phyloP scores from a whole-genome alignment of 2,888 invertebrate genomes.

The Sinohyriopsis cumingii region DNA sequence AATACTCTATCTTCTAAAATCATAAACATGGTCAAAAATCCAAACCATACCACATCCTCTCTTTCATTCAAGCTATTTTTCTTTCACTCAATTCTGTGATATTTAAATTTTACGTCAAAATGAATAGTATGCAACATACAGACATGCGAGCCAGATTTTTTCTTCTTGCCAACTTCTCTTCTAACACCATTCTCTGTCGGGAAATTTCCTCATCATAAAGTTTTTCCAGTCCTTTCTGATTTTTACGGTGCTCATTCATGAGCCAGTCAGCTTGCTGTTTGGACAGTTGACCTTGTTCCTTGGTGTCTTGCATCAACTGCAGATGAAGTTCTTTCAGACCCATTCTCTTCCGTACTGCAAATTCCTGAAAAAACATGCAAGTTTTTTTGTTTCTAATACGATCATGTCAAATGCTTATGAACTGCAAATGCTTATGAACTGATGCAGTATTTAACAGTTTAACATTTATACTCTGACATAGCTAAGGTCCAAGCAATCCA shows the following conservation, averaged over 20 bases:
- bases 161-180: constrained; percentile 66
- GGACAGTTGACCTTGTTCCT: constrained; percentile 49
- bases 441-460: background rate
- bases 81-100: no score
- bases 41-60: no score
- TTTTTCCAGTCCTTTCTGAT: constrained; percentile 58
- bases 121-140: constrained; percentile 42
- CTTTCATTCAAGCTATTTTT: no score
- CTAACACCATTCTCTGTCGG: constrained; percentile 64
- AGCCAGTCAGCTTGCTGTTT: constrained; percentile 67
- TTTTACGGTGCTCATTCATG: constrained; percentile 59
- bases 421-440: background rate
- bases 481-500: no score
- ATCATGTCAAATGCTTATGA: no score
- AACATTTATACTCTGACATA: background rate
- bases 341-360: constrained; percentile 61
- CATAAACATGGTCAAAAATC: no score
- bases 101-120: no score
- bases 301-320: constrained; percentile 51
- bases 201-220: constrained; percentile 69
- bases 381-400: no score
- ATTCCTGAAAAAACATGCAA: constrained; percentile 52
- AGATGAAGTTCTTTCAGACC: constrained; percentile 64
- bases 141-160: constrained; percentile 61
- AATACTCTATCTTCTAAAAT: no score